phyloP scores from a whole-genome alignment of 2,888 invertebrate genomes.

The Danaus chrysippus region DNA sequence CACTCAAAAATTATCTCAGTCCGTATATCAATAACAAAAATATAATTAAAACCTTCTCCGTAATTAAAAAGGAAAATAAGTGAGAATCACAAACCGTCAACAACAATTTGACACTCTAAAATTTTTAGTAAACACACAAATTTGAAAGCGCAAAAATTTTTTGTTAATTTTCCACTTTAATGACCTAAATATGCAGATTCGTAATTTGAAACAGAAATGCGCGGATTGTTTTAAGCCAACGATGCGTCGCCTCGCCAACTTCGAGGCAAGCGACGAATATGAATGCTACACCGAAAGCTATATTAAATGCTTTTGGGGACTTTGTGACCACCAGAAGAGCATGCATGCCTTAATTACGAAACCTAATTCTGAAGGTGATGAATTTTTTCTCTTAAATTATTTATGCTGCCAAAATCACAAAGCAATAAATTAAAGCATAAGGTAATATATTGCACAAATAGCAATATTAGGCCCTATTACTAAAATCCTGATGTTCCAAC shows the following conservation, averaged over 20 bases:
- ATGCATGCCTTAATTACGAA: slow-evolving; percentile 39
- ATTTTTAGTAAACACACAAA: slow-evolving; percentile 6
- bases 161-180: slow-evolving; percentile 8
- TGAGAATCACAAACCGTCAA: background rate
- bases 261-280: slow-evolving; percentile 49
- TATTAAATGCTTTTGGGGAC: slow-evolving; percentile 64
- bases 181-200: slow-evolving; percentile 25
- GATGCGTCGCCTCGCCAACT: slow-evolving; percentile 47
- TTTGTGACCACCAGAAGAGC: slow-evolving; percentile 59
- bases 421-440: no score
- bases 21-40: no score
- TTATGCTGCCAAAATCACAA: no score
- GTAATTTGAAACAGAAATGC: slow-evolving; percentile 41
- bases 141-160: background rate
- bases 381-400: background rate
- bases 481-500: no score
- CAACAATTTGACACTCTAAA: background rate
- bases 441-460: no score
- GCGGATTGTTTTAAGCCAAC: slow-evolving; percentile 49
- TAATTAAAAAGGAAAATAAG: background rate
- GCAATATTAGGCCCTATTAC: no score
- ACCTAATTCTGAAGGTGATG: slow-evolving; percentile 33
- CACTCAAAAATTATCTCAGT: no score
- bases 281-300: slow-evolving; percentile 64
- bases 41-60: no score